A percentile compares a stretch with the other conserved stretches of the same genome.
Conservation (phyloP, 2,888 invertebrate species). For the Nomada flava region DNA sequence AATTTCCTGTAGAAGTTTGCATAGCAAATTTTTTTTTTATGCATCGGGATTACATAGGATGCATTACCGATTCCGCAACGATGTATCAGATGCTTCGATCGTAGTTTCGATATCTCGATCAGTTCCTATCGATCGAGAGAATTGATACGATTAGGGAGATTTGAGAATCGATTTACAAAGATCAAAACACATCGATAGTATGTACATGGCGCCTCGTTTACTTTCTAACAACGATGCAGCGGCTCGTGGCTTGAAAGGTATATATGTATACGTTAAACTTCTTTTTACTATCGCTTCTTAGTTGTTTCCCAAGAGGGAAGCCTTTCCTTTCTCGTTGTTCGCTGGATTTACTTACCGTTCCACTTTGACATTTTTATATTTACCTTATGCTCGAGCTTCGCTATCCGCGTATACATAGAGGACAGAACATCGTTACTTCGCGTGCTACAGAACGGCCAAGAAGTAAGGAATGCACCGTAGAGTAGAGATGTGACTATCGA, state of each 20-base stretch:
- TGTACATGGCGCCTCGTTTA: slow-evolving; percentile 50
- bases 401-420: slow-evolving; percentile 28
- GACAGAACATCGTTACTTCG: slow-evolving; percentile 43
- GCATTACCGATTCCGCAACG: not conserved
- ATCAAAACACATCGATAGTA: slow-evolving; percentile 8
- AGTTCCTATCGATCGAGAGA: not conserved
- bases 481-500: too few relatives aligned
- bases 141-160: not conserved
- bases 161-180: not conserved
- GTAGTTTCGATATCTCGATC: not conserved
- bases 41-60: not conserved
- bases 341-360: slow-evolving; percentile 61
- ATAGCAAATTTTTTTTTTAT: not conserved
- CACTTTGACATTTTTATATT: slow-evolving; percentile 61
- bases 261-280: slow-evolving; percentile 27
- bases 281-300: slow-evolving; percentile 33
- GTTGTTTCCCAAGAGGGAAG: slow-evolving; percentile 58
- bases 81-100: not conserved
- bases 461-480: slow-evolving; percentile 47
- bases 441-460: slow-evolving; percentile 16
- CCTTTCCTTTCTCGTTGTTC: slow-evolving; percentile 56
- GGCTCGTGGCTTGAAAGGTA: slow-evolving; percentile 38
- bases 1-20: not conserved
- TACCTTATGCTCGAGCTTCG: slow-evolving; percentile 48
- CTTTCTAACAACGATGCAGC: slow-evolving; percentile 54